phyloP scores from a whole-genome alignment of 2,113 vertebrate genomes.

The Lepisosteus osseus region DNA sequence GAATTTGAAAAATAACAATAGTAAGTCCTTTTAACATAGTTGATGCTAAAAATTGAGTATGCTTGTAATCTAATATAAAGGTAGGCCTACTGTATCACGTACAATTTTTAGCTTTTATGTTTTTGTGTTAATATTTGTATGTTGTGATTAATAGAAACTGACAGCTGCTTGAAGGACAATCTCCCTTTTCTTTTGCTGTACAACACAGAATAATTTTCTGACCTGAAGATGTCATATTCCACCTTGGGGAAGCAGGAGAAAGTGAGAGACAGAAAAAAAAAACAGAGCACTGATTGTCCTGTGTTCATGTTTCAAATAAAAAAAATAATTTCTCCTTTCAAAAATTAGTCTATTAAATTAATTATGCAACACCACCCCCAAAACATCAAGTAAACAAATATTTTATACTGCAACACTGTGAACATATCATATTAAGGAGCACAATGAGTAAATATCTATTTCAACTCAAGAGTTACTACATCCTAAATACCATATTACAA shows the following conservation, averaged over 20 bases:
- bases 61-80: background rate
- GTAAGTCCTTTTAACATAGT: background rate
- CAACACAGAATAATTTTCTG: slow-evolving; percentile 35
- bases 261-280: slow-evolving; percentile 23
- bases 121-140: slow-evolving; percentile 19
- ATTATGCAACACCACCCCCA: too few relatives aligned
- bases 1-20: too few relatives aligned
- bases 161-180: slow-evolving; percentile 44
- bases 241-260: slow-evolving; percentile 39
- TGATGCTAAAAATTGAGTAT: background rate
- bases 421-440: too few relatives aligned
- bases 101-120: background rate
- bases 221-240: slow-evolving; percentile 37
- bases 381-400: too few relatives aligned
- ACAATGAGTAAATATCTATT: too few relatives aligned
- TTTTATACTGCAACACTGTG: background rate
- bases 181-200: slow-evolving; percentile 38
- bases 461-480: background rate
- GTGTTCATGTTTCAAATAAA: background rate
- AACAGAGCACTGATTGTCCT: background rate
- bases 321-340: too few relatives aligned
- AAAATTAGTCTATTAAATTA: too few relatives aligned
- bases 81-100: background rate
- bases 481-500: slow-evolving; percentile 20
- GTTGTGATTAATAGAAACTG: slow-evolving; percentile 44